Conservation (phyloP, 2,113 vertebrate genomes). For the Crocuta crocuta region DNA sequence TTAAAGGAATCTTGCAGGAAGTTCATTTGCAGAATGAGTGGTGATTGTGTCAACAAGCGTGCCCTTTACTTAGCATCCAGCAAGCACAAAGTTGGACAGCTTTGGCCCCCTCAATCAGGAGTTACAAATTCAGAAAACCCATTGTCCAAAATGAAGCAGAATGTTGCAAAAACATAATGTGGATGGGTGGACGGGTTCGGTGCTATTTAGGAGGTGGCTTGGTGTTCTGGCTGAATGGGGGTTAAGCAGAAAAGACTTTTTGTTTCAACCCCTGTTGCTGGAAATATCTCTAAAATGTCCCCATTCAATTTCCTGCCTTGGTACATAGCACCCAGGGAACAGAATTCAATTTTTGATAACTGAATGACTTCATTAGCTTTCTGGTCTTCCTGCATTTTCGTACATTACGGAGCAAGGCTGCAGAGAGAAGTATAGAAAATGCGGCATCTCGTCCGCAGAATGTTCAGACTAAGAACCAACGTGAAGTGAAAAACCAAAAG, state of each 20-base stretch:
- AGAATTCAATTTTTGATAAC: constrained; percentile 55
- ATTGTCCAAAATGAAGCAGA: neutral
- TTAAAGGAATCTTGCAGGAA: neutral
- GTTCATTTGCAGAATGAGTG: neutral
- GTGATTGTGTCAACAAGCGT: neutral
- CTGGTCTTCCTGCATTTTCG: neutral
- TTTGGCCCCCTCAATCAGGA: neutral
- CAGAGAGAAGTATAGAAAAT: neutral
- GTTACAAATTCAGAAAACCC: neutral
- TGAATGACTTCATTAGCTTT: constrained; percentile 30
- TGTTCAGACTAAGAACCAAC: neutral
- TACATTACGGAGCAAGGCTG: neutral
- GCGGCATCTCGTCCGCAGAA: neutral
- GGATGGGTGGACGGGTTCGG: neutral
- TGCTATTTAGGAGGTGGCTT: neutral
- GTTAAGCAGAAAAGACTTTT: constrained; percentile 45
- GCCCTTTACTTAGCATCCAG: accelerated
- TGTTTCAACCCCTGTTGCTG: neutral
- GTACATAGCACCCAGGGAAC: neutral
- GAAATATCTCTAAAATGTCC: constrained; percentile 47
- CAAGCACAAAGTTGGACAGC: neutral
- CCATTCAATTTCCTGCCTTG: constrained; percentile 36
- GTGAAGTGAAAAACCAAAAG: neutral
- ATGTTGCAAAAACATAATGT: neutral
- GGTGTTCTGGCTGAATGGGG: neutral